Percentiles rank a stretch among this genome's conserved stretches.
These are phyloP conservation scores for Pseudoatta argentina DNA, from an alignment of 1,140 invertebrate species.

Conservation along the genomic window DNA sequence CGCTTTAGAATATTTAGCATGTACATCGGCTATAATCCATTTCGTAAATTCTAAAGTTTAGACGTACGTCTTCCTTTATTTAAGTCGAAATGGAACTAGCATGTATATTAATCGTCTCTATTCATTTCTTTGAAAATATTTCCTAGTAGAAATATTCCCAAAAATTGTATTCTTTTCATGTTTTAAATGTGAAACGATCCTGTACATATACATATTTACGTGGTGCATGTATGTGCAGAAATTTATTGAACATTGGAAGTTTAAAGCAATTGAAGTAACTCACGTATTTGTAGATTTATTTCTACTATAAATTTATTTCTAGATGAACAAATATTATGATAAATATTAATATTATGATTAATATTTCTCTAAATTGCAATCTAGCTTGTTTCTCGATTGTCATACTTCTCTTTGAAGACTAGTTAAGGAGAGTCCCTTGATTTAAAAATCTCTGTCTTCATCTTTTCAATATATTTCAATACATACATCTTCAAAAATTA, in stretches of 20 bases:
- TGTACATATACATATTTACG: not conserved
- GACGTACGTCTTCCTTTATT: not conserved
- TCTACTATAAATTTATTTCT: conserved; percentile 33
- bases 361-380: conserved; percentile 19
- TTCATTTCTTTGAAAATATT: conserved; percentile 73
- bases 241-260: conserved; percentile 30
- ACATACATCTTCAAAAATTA: conserved; percentile 10
- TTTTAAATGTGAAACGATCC: not conserved
- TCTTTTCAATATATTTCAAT: conserved; percentile 16
- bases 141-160: conserved; percentile 72
- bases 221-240: conserved; percentile 19
- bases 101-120: not conserved
- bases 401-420: conserved; percentile 25
- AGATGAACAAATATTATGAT: conserved; percentile 12
- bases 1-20: not conserved
- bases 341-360: not conserved
- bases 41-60: conserved; percentile 56
- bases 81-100: conserved; percentile 76
- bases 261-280: conserved; percentile 32
- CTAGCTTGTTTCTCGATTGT: conserved; percentile 40
- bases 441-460: conserved; percentile 14
- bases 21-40: conserved; percentile 76
- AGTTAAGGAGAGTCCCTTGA: not conserved
- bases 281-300: conserved; percentile 5
- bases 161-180: conserved; percentile 62